A percentile compares a stretch with the other conserved stretches of the same genome.
phyloP scores from a whole-genome alignment of 2,113 vertebrate species.

The Fukomys damarensis region DNA sequence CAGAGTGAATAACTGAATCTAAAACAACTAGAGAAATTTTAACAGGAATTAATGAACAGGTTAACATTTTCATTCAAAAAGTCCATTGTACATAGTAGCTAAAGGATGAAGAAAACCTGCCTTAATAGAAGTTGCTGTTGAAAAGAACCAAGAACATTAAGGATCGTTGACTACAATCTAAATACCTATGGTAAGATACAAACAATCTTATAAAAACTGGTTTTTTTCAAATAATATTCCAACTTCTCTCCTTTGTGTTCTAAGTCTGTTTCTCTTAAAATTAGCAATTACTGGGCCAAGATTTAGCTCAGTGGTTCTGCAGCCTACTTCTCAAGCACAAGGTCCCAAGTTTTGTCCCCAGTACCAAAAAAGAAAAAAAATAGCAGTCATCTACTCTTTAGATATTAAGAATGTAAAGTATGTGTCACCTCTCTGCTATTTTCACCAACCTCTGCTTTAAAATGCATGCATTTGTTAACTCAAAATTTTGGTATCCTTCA shows the following conservation, averaged over 20 bases:
- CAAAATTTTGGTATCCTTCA: neutral
- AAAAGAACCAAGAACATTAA: neutral
- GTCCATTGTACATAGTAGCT: neutral
- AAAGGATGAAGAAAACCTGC: neutral
- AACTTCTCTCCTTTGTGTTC: neutral
- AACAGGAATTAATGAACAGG: neutral
- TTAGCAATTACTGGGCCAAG: neutral
- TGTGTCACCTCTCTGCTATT: neutral
- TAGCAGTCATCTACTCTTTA: no score
- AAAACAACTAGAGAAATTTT: neutral
- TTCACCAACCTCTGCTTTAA: conserved; percentile 13
- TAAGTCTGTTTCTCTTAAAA: conserved; percentile 41
- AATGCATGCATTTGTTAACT: neutral
- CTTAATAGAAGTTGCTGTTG: neutral
- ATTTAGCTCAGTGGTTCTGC: no score
- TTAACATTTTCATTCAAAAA: neutral
- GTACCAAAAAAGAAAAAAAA: no score
- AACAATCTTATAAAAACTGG: neutral
- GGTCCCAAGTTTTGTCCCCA: no score
- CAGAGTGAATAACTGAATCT: neutral
- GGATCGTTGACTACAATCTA: neutral
- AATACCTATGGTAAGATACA: neutral
- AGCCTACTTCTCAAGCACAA: no score
- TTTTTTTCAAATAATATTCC: conserved; percentile 16
- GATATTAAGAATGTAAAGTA: neutral